Conservation (phyloP, 2,113 vertebrate genomes). For the Paralichthys olivaceus region DNA sequence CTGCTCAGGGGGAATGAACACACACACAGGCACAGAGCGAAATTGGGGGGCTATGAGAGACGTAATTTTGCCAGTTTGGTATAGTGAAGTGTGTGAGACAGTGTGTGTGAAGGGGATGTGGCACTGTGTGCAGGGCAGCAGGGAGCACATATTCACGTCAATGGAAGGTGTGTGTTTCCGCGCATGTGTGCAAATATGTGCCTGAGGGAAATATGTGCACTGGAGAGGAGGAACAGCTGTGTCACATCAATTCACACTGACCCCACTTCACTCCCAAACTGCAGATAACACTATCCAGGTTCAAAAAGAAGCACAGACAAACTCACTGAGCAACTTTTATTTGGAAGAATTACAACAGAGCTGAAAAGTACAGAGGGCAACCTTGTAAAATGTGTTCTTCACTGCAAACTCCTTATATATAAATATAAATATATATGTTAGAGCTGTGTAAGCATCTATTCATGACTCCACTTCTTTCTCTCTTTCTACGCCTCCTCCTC, state of each 20-base stretch:
- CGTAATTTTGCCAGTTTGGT: slow-evolving; percentile 8
- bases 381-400: slow-evolving; percentile 36
- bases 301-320: slow-evolving; percentile 51
- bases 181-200: slow-evolving; percentile 36
- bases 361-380: slow-evolving; percentile 44
- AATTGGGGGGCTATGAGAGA: slow-evolving; percentile 11
- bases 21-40: slow-evolving; percentile 16
- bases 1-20: slow-evolving; percentile 66
- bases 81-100: background rate
- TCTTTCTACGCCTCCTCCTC: background rate
- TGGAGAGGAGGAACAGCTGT: slow-evolving; percentile 50
- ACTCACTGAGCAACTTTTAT: slow-evolving; percentile 37
- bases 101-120: background rate
- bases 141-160: slow-evolving; percentile 16
- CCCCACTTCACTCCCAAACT: slow-evolving; percentile 52
- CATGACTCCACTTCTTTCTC: slow-evolving; percentile 17
- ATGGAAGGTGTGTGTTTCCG: slow-evolving; percentile 29
- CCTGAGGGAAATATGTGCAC: slow-evolving; percentile 57
- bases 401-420: slow-evolving; percentile 20
- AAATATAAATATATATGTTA: background rate
- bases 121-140: slow-evolving; percentile 19
- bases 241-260: slow-evolving; percentile 63
- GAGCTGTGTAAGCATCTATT: slow-evolving; percentile 45
- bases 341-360: slow-evolving; percentile 16
- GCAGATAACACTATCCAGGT: slow-evolving; percentile 41